Conservation (phyloP, 2,113 vertebrate species). For the Trematomus loennbergii region DNA sequence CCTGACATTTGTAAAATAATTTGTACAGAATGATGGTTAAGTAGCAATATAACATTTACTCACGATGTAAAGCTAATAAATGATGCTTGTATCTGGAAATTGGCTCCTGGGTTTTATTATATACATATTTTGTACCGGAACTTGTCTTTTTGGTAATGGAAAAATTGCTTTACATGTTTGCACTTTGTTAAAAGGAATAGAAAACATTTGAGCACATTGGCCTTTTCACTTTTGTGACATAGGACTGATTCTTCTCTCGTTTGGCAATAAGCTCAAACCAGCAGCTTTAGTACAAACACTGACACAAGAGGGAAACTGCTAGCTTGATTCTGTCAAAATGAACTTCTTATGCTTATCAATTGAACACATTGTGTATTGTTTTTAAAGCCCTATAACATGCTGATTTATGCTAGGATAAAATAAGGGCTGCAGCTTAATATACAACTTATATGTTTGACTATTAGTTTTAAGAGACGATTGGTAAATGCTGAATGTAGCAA, state of each 20-base stretch:
- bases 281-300: background rate
- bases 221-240: too few relatives aligned
- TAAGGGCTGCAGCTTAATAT: too few relatives aligned
- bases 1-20: conserved; percentile 74
- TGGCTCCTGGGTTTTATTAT: conserved; percentile 6
- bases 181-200: too few relatives aligned
- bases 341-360: background rate
- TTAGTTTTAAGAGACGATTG: too few relatives aligned
- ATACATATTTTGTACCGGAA: background rate
- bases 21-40: conserved; percentile 79
- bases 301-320: background rate
- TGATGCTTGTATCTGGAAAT: conserved; percentile 41
- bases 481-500: background rate
- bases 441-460: too few relatives aligned
- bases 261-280: background rate
- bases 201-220: background rate
- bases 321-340: background rate
- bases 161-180: background rate
- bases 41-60: conserved; percentile 70
- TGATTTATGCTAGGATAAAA: too few relatives aligned
- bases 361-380: background rate
- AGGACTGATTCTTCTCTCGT: too few relatives aligned
- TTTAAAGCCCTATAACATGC: too few relatives aligned
- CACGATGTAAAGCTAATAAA: conserved; percentile 72
- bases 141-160: background rate